Conservation (phyloP, 2,888 invertebrate genomes). For the Callyntrura sp. region DNA sequence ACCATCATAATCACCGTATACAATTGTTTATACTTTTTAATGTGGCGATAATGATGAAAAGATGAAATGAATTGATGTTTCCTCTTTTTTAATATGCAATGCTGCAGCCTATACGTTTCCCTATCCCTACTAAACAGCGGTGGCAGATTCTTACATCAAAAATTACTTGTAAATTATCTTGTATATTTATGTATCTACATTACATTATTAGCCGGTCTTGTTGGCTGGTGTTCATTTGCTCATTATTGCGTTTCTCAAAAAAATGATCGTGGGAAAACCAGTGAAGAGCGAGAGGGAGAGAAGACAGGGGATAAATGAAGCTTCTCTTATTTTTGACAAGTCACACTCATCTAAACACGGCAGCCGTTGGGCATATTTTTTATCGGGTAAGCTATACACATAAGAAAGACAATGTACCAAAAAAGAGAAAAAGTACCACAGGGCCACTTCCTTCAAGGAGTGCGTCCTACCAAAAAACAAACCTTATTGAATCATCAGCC, state of each 20-base stretch:
- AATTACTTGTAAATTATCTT: slow-evolving; percentile 55
- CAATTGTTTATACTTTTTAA: slow-evolving; percentile 17
- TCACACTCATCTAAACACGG: slow-evolving; percentile 26
- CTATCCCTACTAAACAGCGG: slow-evolving; percentile 15
- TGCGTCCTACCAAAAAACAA: too few species aligned
- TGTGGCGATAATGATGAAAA: slow-evolving; percentile 36
- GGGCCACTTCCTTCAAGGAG: slow-evolving; percentile 43
- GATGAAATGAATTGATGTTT: slow-evolving; percentile 43
- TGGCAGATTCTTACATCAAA: slow-evolving; percentile 29
- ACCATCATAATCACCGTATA: too few species aligned
- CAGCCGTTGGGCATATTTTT: slow-evolving; percentile 30
- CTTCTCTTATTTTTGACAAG: slow-evolving; percentile 37
- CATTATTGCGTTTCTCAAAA: slow-evolving; percentile 32
- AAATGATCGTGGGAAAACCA: slow-evolving; percentile 69
- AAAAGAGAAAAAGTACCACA: background rate
- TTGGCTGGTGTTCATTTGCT: slow-evolving; percentile 30
- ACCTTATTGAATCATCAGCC: background rate
- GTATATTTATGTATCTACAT: slow-evolving; percentile 32
- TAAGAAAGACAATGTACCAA: background rate
- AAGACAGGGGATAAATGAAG: background rate
- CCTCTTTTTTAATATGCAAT: slow-evolving; percentile 21
- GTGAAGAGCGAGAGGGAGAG: slow-evolving; percentile 4
- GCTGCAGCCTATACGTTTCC: background rate
- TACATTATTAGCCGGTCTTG: slow-evolving; percentile 28
- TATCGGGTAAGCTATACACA: slow-evolving; percentile 2